Conservation (phyloP, 2,113 vertebrate species). For the Nanorana parkeri region DNA sequence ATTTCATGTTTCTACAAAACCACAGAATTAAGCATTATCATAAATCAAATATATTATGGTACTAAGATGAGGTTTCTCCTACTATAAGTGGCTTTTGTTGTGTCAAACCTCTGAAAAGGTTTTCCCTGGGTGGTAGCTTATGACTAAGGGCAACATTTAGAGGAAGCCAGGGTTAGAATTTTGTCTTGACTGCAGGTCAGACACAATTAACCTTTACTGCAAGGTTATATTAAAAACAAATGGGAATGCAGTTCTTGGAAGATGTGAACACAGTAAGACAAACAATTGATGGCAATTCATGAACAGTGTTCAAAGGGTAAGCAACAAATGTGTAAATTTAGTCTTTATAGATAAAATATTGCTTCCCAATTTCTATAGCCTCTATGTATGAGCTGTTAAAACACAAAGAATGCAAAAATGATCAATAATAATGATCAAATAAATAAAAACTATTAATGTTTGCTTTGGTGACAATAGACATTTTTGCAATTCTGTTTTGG, state of each 20-base stretch:
- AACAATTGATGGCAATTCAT: neutral
- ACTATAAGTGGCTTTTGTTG: neutral
- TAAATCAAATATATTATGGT: neutral
- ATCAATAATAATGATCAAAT: too few species aligned
- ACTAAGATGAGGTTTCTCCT: neutral
- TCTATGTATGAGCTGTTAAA: too few species aligned
- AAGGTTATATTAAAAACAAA: constrained; percentile 56
- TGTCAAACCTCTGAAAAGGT: constrained; percentile 57
- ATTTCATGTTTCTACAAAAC: neutral
- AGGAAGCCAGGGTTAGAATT: constrained; percentile 47
- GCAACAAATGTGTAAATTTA: too few species aligned
- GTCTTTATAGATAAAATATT: too few species aligned
- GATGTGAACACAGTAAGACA: constrained; percentile 8
- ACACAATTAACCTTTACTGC: constrained; percentile 60
- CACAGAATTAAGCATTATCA: constrained; percentile 13
- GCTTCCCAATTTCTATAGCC: too few species aligned
- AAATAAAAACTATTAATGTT: too few species aligned
- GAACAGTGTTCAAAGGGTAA: neutral
- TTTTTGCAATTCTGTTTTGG: too few species aligned
- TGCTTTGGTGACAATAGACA: too few species aligned
- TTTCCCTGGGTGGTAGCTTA: constrained; percentile 52
- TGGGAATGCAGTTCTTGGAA: constrained; percentile 1
- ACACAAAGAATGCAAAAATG: too few species aligned
- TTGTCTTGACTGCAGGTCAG: constrained; percentile 58
- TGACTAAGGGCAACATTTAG: neutral